Evolutionary conservation across 2,113 vertebrate species (phyloP).

Genomic region (Numida meleagris): DNA sequence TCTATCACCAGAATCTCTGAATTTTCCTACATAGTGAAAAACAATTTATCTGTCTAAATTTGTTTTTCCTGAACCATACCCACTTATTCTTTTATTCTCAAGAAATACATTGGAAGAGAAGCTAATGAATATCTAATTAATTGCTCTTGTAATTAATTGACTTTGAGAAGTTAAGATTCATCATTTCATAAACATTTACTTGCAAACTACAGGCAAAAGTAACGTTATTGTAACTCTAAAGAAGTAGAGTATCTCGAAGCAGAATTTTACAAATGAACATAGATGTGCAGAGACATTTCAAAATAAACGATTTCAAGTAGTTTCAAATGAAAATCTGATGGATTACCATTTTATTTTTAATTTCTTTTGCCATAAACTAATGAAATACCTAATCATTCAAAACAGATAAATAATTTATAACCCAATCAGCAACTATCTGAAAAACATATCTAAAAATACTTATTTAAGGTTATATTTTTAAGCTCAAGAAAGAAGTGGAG

Average conservation of each 20-base stretch:
- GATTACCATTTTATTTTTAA: background rate
- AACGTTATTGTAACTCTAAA: background rate
- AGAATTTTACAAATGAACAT: background rate
- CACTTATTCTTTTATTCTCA: background rate
- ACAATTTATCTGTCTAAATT: background rate
- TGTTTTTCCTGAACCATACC: background rate
- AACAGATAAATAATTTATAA: background rate
- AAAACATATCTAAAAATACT: background rate
- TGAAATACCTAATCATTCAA: background rate
- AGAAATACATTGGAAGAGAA: background rate
- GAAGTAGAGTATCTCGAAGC: background rate
- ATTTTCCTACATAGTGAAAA: background rate
- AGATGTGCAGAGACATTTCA: background rate
- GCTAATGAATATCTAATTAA: background rate
- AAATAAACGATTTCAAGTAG: background rate
- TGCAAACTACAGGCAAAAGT: background rate
- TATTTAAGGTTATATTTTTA: background rate
- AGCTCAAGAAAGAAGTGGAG: background rate
- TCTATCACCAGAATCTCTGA: background rate
- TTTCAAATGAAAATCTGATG: background rate
- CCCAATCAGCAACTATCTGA: background rate
- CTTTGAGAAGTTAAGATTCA: background rate
- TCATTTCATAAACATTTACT: background rate
- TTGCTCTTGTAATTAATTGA: background rate
- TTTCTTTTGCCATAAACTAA: background rate